These are phyloP conservation scores for Anticlea derivata DNA, from an alignment of 2,888 invertebrate species.

Conservation along the genomic window DNA sequence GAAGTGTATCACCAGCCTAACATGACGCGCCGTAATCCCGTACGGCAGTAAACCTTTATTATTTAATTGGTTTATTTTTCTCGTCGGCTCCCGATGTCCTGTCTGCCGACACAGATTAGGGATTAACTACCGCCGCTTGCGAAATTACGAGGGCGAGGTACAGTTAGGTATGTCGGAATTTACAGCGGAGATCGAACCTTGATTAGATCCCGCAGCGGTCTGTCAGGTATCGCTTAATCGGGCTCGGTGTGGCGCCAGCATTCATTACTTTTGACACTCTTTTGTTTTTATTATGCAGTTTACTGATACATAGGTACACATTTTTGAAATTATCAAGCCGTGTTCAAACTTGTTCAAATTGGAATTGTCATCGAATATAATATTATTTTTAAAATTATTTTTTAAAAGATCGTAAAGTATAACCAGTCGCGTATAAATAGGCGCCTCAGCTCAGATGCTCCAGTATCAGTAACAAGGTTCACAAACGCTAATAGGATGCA, in stretches of 20 bases:
- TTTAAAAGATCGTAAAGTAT: no score
- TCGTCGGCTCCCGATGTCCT: conserved; percentile 18
- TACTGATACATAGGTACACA: no score
- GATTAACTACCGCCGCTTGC: neutral
- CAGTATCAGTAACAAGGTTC: conserved; percentile 7
- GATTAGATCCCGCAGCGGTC: conserved; percentile 10
- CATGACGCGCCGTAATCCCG: conserved; percentile 23
- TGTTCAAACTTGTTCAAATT: no score
- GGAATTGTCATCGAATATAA: no score
- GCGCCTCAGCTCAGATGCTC: no score
- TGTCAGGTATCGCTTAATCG: conserved; percentile 4
- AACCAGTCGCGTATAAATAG: no score
- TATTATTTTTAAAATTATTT: no score
- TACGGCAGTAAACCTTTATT: conserved; percentile 21
- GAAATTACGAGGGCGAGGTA: conserved; percentile 16
- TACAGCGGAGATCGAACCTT: conserved; percentile 10
- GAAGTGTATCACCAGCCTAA: conserved; percentile 13
- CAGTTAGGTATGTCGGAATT: conserved; percentile 17
- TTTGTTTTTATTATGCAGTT: no score
- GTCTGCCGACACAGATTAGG: conserved; percentile 21
- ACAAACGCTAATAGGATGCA: conserved; percentile 6
- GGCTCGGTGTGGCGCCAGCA: conserved; percentile 4
- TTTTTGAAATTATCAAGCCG: no score
- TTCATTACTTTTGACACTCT: neutral
- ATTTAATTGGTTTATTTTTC: conserved; percentile 21